phyloP scores from a whole-genome alignment of 2,888 invertebrate genomes.

The Cryptophagus acutangulus region DNA sequence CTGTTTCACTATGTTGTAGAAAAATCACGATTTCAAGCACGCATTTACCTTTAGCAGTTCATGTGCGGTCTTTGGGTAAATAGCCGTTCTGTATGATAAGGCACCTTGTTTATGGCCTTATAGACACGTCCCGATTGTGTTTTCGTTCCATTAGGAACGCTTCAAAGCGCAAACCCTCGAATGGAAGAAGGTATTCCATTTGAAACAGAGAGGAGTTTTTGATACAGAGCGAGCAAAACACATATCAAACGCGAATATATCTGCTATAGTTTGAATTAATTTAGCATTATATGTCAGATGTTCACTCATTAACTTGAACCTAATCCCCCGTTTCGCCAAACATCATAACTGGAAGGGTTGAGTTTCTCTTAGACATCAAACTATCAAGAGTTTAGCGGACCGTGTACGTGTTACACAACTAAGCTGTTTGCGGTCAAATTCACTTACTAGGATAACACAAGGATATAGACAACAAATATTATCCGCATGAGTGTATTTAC shows the following conservation, averaged over 20 bases:
- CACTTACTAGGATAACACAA: conserved; percentile 3
- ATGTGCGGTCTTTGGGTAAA: conserved; percentile 31
- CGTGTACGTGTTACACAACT: conserved; percentile 6
- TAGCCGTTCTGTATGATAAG: conserved; percentile 35
- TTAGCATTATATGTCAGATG: too few species aligned
- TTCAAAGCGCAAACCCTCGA: conserved; percentile 23
- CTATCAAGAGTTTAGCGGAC: conserved; percentile 5
- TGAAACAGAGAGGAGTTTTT: too few species aligned
- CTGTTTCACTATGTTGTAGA: too few species aligned
- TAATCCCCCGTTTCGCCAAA: too few species aligned
- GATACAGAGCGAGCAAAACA: too few species aligned
- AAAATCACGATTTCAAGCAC: conserved; percentile 26
- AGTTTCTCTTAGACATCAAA: conserved; percentile 1
- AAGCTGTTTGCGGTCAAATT: conserved; percentile 8
- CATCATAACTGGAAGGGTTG: not conserved
- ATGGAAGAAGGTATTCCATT: too few species aligned
- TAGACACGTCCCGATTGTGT: conserved; percentile 36
- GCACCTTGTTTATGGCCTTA: conserved; percentile 34
- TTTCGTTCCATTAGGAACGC: conserved; percentile 37
- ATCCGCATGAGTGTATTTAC: too few species aligned
- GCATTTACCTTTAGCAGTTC: conserved; percentile 23
- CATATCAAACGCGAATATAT: too few species aligned
- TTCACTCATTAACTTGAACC: too few species aligned
- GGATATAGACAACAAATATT: too few species aligned
- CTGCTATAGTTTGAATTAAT: too few species aligned